Percentiles rank a stretch among this genome's conserved stretches.
These are phyloP conservation scores for Gryllus longicercus DNA, from an alignment of 2,888 invertebrate genomes.

Conservation along the genomic window DNA sequence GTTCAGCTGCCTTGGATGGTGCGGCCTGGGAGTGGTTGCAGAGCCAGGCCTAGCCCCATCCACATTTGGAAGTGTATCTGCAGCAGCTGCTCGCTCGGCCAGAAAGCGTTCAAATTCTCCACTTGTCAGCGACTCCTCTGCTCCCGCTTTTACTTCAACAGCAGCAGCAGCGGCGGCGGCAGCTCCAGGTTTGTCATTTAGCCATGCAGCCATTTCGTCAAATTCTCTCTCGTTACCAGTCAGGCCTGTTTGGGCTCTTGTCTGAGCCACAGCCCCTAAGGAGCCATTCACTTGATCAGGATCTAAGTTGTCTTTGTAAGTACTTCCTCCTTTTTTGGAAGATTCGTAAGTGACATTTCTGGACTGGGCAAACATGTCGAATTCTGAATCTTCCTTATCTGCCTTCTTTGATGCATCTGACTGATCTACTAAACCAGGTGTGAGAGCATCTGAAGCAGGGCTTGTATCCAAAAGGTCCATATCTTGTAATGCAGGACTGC, in stretches of 20 bases:
- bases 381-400: conserved; percentile 67
- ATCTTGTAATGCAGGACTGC: not conserved
- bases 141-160: conserved; percentile 27
- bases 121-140: conserved; percentile 67
- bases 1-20: conserved; percentile 36
- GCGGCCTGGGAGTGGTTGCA: conserved; percentile 36
- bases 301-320: conserved; percentile 61
- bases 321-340: conserved; percentile 64
- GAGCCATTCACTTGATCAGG: conserved; percentile 52
- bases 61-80: conserved; percentile 64
- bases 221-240: conserved; percentile 71
- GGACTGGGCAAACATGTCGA: conserved; percentile 95
- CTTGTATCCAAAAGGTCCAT: not conserved
- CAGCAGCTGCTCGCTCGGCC: conserved; percentile 83
- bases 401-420: conserved; percentile 41
- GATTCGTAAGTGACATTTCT: conserved; percentile 77
- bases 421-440: too few relatives aligned
- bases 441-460: not conserved
- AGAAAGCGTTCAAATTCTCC: conserved; percentile 94
- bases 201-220: conserved; percentile 94
- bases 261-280: conserved; percentile 49
- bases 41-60: conserved; percentile 34
- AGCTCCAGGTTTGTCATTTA: conserved; percentile 58
- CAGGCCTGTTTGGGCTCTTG: conserved; percentile 46
- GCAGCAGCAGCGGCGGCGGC: conserved; percentile 27